Base-by-base conservation (phyloP, 2,888 invertebrate genomes). In the Terebella lapidaria region DNA sequence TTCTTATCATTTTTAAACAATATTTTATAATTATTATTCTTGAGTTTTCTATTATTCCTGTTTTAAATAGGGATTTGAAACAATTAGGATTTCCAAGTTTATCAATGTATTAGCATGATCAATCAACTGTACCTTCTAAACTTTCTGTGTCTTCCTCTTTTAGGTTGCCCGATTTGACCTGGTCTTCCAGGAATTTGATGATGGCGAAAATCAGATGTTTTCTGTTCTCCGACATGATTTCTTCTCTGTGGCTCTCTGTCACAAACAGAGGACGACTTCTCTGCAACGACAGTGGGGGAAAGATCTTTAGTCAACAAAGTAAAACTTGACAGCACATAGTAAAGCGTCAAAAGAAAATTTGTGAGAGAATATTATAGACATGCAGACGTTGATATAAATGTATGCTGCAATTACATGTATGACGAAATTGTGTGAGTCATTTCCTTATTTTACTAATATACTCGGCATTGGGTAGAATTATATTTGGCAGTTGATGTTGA, bases 181-280 rank as follows among this genome's bases (percentile, higher is more conserved):
- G 82, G 53, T 81, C 79, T 59, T 79, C 79, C 27, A 84, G 70
- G 71, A 83, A 84, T 59, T 81, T 77, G 20, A 84, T 74, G 46
- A 84, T 81, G 22, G 82, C 79, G 65, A 74, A 79, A 35, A 82
- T 80, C 53, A 82, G 68, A 58, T 75, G 72, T 49, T 76, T 76
- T 25, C 15, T 25, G 27, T 20, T 15, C 24, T 49, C 49, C 5
- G n/a, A 20, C 49, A 49, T 49, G 5, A 49, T 24, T 22, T 49
- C 49, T 49, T 10, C 49, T 49, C 49, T 10, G 15, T 24, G 15
- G 5, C 5, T 5, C 24, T 49, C 49, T 22, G 49, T 49, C 49
- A 49, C 49, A 10, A 10, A 49, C 49, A 49, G 24, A 5, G 49
- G 49, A n/a, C 49, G 49, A 22, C 22, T 49, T 10, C 24, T 24